phyloP scores from a whole-genome alignment of 1,140 invertebrate genomes.

The Saccostrea glomerata region DNA sequence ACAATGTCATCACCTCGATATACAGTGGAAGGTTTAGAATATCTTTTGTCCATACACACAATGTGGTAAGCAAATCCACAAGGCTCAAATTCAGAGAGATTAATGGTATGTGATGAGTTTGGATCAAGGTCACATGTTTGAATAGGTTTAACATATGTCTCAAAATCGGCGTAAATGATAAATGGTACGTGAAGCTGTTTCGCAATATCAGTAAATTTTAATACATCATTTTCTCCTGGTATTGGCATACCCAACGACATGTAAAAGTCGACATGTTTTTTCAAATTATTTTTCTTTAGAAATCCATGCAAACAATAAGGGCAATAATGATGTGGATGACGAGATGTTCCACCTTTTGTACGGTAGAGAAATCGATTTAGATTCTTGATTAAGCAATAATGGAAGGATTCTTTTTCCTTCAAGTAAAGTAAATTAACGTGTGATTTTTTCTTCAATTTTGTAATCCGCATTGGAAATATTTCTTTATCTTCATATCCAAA shows the following conservation, averaged over 20 bases:
- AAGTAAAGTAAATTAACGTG: slow-evolving; percentile 42
- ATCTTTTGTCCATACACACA: background rate
- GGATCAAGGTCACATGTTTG: slow-evolving; percentile 38
- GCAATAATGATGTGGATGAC: slow-evolving; percentile 32
- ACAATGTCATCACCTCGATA: slow-evolving; percentile 37
- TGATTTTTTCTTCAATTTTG: background rate
- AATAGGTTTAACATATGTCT: slow-evolving; percentile 24
- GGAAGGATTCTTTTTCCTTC: background rate
- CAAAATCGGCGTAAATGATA: background rate
- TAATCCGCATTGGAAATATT: slow-evolving; percentile 44
- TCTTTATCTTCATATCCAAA: slow-evolving; percentile 47
- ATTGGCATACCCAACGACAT: too few species aligned
- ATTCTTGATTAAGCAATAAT: slow-evolving; percentile 45
- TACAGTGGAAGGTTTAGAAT: slow-evolving; percentile 40
- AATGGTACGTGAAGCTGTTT: slow-evolving; percentile 20
- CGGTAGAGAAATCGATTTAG: slow-evolving; percentile 21
- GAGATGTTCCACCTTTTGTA: slow-evolving; percentile 1
- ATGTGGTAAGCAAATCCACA: slow-evolving; percentile 48
- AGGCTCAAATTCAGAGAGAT: slow-evolving; percentile 27
- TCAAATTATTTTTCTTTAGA: background rate
- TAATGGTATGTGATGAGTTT: slow-evolving; percentile 33
- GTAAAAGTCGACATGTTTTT: slow-evolving; percentile 42
- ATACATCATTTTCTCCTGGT: slow-evolving; percentile 31
- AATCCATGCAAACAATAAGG: slow-evolving; percentile 43
- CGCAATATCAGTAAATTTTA: slow-evolving; percentile 23